Conservation (phyloP, 2,888 invertebrate genomes). For the Phyllotreta striolata region DNA sequence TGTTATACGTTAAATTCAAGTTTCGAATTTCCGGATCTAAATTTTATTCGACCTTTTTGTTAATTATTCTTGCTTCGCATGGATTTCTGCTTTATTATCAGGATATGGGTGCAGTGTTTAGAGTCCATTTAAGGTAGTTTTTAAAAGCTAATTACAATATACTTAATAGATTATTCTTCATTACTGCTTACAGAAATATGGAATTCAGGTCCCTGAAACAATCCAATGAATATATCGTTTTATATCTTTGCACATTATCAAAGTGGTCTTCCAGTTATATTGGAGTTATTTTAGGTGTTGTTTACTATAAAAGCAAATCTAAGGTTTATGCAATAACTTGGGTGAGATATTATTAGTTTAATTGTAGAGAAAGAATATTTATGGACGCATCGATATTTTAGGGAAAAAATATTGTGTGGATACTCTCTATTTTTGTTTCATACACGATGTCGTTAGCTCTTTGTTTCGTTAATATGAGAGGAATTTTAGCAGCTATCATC, state of each 20-base stretch:
- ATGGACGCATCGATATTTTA: slow-evolving; percentile 7
- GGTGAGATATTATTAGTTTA: slow-evolving; percentile 8
- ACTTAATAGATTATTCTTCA: neutral
- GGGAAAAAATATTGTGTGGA: slow-evolving; percentile 12
- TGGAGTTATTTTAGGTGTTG: slow-evolving; percentile 22
- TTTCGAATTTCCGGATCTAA: slow-evolving; percentile 12
- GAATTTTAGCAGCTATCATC: slow-evolving; percentile 26
- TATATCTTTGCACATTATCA: slow-evolving; percentile 26
- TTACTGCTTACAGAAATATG: slow-evolving; percentile 19
- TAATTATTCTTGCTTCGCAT: slow-evolving; percentile 10
- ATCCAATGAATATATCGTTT: slow-evolving; percentile 14
- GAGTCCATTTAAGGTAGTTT: slow-evolving; percentile 19
- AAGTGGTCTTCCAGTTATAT: slow-evolving; percentile 22
- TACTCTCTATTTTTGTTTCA: slow-evolving; percentile 17
- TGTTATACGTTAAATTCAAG: slow-evolving; percentile 28
- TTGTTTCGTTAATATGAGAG: neutral
- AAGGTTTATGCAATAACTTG: neutral
- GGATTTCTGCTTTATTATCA: slow-evolving; percentile 14
- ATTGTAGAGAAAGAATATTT: neutral
- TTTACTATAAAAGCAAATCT: slow-evolving; percentile 23
- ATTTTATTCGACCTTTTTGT: neutral
- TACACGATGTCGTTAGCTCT: slow-evolving; percentile 14
- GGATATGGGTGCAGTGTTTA: slow-evolving; percentile 19
- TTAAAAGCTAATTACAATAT: neutral
- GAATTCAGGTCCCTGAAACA: slow-evolving; percentile 13